phyloP scores from a whole-genome alignment of 2,888 invertebrate species.

The Stenurella melanura region DNA sequence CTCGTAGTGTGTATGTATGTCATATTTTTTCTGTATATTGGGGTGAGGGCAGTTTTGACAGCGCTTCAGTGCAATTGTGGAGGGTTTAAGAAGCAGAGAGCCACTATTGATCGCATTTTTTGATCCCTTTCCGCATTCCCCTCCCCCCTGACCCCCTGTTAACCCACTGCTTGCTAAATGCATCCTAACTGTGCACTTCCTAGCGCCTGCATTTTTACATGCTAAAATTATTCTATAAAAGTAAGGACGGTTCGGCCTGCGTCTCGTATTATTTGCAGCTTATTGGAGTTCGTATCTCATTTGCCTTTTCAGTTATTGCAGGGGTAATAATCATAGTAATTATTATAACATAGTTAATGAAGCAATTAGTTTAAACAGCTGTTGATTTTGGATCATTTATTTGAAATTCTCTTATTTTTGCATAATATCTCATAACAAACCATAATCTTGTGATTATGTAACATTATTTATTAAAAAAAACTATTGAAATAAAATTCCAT shows the following conservation, averaged over 20 bases:
- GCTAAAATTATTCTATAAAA: slow-evolving; percentile 58
- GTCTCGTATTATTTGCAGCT: slow-evolving; percentile 41
- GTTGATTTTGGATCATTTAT: too few relatives aligned
- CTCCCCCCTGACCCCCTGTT: slow-evolving; percentile 56
- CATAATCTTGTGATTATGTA: too few relatives aligned
- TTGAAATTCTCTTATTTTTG: too few relatives aligned
- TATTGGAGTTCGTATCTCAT: neutral
- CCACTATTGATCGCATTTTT: slow-evolving; percentile 75
- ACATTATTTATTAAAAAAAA: too few relatives aligned
- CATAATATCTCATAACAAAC: too few relatives aligned
- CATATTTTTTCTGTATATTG: slow-evolving; percentile 52
- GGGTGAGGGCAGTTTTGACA: slow-evolving; percentile 71
- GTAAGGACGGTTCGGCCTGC: slow-evolving; percentile 48
- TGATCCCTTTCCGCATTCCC: slow-evolving; percentile 72
- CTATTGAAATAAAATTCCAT: too few relatives aligned
- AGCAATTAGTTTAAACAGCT: too few relatives aligned
- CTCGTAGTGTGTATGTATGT: slow-evolving; percentile 53
- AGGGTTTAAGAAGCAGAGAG: slow-evolving; percentile 73
- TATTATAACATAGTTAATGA: neutral
- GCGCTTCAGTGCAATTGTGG: slow-evolving; percentile 74
- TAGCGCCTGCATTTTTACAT: slow-evolving; percentile 64
- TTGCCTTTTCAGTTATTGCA: neutral
- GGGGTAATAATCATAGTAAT: neutral
- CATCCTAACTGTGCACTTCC: slow-evolving; percentile 66
- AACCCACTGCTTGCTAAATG: slow-evolving; percentile 64